These are phyloP conservation scores for Sciurus niger DNA, from an alignment of 2,113 vertebrate genomes.

Conservation along the genomic window DNA sequence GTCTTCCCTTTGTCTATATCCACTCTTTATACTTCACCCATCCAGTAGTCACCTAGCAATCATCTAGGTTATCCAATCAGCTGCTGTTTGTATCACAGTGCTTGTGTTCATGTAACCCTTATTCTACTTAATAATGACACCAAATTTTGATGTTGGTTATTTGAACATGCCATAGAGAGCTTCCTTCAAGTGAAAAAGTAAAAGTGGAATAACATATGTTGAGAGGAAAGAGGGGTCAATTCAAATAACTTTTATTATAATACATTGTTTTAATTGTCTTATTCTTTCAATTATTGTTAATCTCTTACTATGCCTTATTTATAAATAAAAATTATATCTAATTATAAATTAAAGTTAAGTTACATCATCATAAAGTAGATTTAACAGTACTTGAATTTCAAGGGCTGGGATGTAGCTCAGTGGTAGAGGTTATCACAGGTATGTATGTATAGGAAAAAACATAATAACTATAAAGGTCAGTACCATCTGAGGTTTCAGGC, in stretches of 20 bases:
- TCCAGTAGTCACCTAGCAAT: neutral
- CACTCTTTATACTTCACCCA: neutral
- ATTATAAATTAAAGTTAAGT: neutral
- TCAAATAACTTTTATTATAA: neutral
- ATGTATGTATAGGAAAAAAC: neutral
- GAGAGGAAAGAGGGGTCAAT: neutral
- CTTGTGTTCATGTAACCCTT: too few relatives aligned
- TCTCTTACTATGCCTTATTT: neutral
- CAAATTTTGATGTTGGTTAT: neutral
- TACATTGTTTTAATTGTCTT: neutral
- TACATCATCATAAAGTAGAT: neutral
- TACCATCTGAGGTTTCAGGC: neutral
- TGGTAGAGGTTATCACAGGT: neutral
- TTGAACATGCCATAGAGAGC: neutral
- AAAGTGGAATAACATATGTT: neutral
- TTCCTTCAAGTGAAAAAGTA: neutral
- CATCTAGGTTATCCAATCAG: too few relatives aligned
- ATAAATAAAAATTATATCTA: neutral
- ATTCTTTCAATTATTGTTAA: neutral
- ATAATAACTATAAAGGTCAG: neutral
- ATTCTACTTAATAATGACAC: neutral
- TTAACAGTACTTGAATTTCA: neutral
- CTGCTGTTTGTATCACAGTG: neutral
- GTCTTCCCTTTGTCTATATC: neutral
- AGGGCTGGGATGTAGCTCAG: neutral